Evolutionary conservation across 2,113 vertebrate species (phyloP), one percentile per base, ranked within the genome.

Genomic region (Chlamydotis undulata): DNA sequence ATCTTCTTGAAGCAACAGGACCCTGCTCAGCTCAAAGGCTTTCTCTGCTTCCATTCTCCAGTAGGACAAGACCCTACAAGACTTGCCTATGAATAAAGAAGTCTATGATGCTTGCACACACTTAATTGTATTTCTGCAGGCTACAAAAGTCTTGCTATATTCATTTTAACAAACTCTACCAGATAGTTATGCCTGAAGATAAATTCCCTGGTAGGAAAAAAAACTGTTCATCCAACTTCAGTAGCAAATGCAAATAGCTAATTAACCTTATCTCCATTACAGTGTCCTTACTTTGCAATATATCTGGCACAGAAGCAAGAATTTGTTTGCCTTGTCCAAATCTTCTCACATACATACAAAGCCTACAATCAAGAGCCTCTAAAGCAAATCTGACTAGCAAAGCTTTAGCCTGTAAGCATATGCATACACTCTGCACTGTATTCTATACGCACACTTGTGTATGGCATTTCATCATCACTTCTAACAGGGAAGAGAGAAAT

Each of bases 251-350:
- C 86, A 96, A 96, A 97, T 68, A 91, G 70, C 93, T 96, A 96
- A 96, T 96, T 96, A 97, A 94, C 89, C 87, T 97, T 96, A 97
- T 96, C 96, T 96, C 81, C 74, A 77, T 87, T 91, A 89, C 69
- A 65, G 45, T 92, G 86, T 79, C 90, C 86, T 83, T 77, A 90
- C 77, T 94, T 89, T 50, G 77, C 76, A 87, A 73, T 33, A 87
- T 74, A 55, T 60, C 81, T 97, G 95, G 95, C 90, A 87, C 4
- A 4, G 74, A 91, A 29, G 50, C 90, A 94, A 93, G 41, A 55
- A 67, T 85, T 77, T 77, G 53, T 96, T 49, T 87, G 64, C 65
- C 14, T 11, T 85, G 37, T 89, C 50, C 92, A 92, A 79, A 65
- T 92, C 71, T 81, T 92, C 94, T 90, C 45, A 41, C 7, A 9